phyloP scores from a whole-genome alignment of 2,797 vertebrate species.

The Poeciliopsis turneri region DNA sequence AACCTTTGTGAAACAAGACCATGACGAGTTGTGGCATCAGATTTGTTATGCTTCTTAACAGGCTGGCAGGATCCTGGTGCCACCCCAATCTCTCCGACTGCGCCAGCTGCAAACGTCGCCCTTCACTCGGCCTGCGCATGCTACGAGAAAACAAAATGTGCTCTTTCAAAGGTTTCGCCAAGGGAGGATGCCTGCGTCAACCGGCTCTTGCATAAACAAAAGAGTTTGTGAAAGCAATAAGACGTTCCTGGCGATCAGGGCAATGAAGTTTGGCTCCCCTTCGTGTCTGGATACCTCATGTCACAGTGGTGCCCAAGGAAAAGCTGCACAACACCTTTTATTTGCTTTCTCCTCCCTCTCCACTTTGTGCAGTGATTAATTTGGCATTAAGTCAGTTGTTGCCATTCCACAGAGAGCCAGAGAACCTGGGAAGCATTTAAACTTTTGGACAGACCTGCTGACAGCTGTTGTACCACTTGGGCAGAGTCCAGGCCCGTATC shows the following conservation, averaged over 20 bases:
- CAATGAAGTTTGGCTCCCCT: slow-evolving; percentile 29
- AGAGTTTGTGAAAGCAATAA: slow-evolving; percentile 54
- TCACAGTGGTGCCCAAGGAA: slow-evolving; percentile 48
- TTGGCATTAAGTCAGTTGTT: slow-evolving; percentile 68
- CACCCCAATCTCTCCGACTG: not conserved
- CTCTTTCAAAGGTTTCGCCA: slow-evolving; percentile 11
- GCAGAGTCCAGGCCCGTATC: slow-evolving; percentile 60
- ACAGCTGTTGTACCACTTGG: slow-evolving; percentile 78
- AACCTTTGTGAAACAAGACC: slow-evolving; percentile 36
- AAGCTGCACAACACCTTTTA: slow-evolving; percentile 34
- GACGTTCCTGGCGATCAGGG: slow-evolving; percentile 40
- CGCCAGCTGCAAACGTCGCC: slow-evolving; percentile 1
- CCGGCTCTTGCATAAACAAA: slow-evolving; percentile 61
- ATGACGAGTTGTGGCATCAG: slow-evolving; percentile 20
- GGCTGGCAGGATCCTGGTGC: not conserved
- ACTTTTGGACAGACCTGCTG: slow-evolving; percentile 67
- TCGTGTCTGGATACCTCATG: slow-evolving; percentile 35
- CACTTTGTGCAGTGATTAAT: slow-evolving; percentile 60
- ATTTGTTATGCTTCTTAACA: not conserved
- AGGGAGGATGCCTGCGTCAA: slow-evolving; percentile 48
- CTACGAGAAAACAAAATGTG: slow-evolving; percentile 39
- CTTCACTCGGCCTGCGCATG: slow-evolving; percentile 30
- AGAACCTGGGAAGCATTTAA: slow-evolving; percentile 68
- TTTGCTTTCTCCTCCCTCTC: slow-evolving; percentile 39
- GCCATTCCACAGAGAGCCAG: slow-evolving; percentile 70